Conservation (phyloP, 2,888 invertebrate species). For the Meghimatium bilineatum region DNA sequence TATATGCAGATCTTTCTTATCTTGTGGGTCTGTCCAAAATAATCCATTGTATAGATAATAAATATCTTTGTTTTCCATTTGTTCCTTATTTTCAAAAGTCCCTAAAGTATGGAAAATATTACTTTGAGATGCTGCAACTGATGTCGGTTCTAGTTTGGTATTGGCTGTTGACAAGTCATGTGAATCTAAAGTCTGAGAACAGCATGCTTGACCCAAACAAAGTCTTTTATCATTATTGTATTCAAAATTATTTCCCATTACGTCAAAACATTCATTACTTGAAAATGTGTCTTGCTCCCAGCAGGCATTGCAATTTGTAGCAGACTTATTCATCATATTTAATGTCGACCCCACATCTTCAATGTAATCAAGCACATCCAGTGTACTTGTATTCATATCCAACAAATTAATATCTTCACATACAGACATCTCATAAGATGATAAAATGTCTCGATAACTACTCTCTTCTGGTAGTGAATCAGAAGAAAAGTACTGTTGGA, state of each 20-base stretch:
- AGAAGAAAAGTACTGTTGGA: too few species aligned
- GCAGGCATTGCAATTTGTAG: neutral
- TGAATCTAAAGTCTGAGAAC: neutral
- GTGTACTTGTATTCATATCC: constrained; percentile 5
- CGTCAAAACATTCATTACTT: neutral
- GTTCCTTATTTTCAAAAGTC: neutral
- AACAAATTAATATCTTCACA: neutral
- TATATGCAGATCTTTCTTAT: neutral
- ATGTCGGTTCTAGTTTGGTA: neutral
- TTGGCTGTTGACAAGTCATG: neutral
- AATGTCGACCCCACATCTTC: constrained; percentile 1
- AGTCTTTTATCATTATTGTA: neutral
- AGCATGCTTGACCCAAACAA: neutral
- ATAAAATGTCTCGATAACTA: neutral
- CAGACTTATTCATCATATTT: neutral
- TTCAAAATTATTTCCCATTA: neutral
- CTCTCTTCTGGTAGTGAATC: constrained; percentile 1
- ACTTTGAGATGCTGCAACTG: neutral
- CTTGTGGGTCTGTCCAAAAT: neutral
- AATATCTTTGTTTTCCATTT: neutral
- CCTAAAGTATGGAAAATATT: neutral
- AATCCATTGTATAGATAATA: neutral
- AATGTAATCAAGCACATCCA: constrained; percentile 18
- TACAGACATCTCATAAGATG: neutral
- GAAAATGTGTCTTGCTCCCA: constrained; percentile 1